Base-by-base conservation (phyloP, 1,140 invertebrate genomes). In the Dreissena polymorpha region DNA sequence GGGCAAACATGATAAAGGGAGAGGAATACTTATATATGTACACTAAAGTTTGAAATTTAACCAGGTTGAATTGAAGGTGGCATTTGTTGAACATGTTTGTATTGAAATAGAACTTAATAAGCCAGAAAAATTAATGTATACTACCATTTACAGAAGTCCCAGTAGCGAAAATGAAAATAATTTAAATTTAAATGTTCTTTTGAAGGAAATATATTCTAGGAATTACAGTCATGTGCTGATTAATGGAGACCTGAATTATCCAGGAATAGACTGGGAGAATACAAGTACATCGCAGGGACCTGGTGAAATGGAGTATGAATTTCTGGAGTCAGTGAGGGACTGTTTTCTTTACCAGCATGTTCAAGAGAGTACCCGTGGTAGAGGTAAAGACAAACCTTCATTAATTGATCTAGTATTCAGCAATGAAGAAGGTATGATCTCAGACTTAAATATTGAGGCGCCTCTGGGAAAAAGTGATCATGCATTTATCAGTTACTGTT, bases 391-490 rank as follows among this genome's bases (percentile, higher is more conserved):
- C 18, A 71, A 51, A 2, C 69, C 10, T 14, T 71, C 69, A 71
- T 16, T 71, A 49, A 5, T 50, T n/a, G 69, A 71, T 49, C n/a
- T 71, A 12, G n/a, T 49, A 25, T 51, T 49, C 27, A 53, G 27
- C 50, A 51, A 1, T 18, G 69, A 71, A 39, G 69, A 71, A 53
- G 49, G 49, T 49, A 51, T 50, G 29, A 71, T 71, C 10, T 18
- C 27, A 71, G 69, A 71, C 69, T 18, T 49, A 10, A 14, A 51
- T 49, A 53, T 71, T 14, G 12, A 49, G 50, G 69, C 50, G 16
- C 69, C 69, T 18, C 69, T 71, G 13, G 69, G 69, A 16, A 71
- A 71, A n/a, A 71, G 69, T 71, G 69, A 71, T 51, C 69, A 71
- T 50, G 25, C 27, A 49, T 10, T 51, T 71, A 53, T 71, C 16